These are phyloP conservation scores for Orchesella cincta DNA, from an alignment of 1,140 invertebrate species.

Conservation along the genomic window DNA sequence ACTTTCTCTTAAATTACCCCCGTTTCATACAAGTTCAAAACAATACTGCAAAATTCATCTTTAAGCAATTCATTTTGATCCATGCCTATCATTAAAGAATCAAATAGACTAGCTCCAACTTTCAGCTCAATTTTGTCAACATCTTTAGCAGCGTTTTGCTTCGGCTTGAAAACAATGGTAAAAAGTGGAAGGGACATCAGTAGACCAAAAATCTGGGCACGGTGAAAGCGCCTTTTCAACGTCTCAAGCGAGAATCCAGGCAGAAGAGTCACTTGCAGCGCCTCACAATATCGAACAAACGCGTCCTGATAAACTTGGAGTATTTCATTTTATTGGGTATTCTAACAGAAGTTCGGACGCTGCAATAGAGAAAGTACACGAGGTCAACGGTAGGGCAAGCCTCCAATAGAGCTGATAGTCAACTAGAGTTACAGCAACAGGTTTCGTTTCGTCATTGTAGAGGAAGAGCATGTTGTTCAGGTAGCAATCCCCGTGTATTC, in stretches of 20 bases:
- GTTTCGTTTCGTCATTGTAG: constrained; percentile 30
- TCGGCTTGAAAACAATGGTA: constrained; percentile 29
- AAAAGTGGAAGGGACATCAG: constrained; percentile 30
- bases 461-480: constrained; percentile 46
- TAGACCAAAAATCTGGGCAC: constrained; percentile 32
- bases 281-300: constrained; percentile 25
- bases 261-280: neutral
- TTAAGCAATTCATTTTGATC: neutral
- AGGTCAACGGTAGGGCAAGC: constrained; percentile 40
- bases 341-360: constrained; percentile 11
- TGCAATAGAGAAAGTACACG: constrained; percentile 38
- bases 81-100: neutral
- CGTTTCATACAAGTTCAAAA: neutral
- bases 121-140: constrained; percentile 18
- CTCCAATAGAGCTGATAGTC: constrained; percentile 43
- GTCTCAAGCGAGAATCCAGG: constrained; percentile 30
- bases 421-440: constrained; percentile 35
- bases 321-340: constrained; percentile 20
- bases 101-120: neutral
- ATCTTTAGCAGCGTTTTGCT: constrained; percentile 27
- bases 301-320: constrained; percentile 36
- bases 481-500: constrained; percentile 45
- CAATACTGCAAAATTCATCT: neutral
- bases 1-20: neutral
- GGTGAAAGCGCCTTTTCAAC: constrained; percentile 29